These are phyloP conservation scores for Nesidiocoris tenuis DNA, from an alignment of 2,888 invertebrate species.

Conservation along the genomic window DNA sequence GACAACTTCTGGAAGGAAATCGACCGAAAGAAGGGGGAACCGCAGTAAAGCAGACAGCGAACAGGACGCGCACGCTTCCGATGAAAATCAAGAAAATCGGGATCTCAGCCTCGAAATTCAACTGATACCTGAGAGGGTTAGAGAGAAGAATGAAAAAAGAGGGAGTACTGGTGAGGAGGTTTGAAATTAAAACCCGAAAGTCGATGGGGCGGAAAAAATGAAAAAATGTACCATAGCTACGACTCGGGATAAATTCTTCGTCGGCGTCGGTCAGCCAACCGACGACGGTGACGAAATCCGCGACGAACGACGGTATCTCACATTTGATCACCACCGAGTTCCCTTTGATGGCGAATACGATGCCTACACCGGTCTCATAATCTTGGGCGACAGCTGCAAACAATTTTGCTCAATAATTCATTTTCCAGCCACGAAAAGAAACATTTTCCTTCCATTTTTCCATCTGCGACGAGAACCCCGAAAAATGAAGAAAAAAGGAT, in stretches of 20 bases:
- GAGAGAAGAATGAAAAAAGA: not conserved
- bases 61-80: too few species aligned
- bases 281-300: slow-evolving; percentile 84
- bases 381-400: slow-evolving; percentile 76
- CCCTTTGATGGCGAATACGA: slow-evolving; percentile 87
- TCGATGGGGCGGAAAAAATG: not conserved
- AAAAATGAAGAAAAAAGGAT: not conserved
- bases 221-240: slow-evolving; percentile 42
- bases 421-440: too few species aligned
- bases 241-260: slow-evolving; percentile 40
- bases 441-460: too few species aligned
- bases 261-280: slow-evolving; percentile 61
- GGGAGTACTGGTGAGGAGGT: not conserved
- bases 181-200: not conserved
- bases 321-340: slow-evolving; percentile 87
- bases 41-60: not conserved
- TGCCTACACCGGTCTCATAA: slow-evolving; percentile 81
- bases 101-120: too few species aligned
- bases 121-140: too few species aligned
- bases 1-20: not conserved
- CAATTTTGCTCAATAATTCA: too few species aligned
- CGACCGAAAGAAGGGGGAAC: not conserved
- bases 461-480: not conserved
- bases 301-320: slow-evolving; percentile 89
- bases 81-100: too few species aligned